Base-by-base conservation (phyloP, 2,797 vertebrate genomes). In the Melanotaenia boesemani region DNA sequence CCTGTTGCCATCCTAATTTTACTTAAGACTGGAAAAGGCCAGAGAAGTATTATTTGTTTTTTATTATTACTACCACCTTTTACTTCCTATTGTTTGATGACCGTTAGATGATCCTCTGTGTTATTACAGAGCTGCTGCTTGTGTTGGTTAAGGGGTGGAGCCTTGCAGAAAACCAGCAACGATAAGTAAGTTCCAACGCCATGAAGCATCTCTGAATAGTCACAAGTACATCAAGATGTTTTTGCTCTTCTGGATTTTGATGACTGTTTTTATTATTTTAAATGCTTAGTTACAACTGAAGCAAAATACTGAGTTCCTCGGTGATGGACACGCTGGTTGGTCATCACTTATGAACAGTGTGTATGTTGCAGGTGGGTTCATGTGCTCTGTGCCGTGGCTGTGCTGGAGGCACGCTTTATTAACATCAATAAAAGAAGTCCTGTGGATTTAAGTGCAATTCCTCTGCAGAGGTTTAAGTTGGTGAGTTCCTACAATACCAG, bases 361-460 rank as follows among this genome's bases (percentile, higher is more conserved):
- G 18, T 68, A 37, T 75, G 4, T 73, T 78, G 16, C 86, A 99
- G 98, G 89, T 99, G 98, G 98, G 98, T 99, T 15, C 98, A 99
- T 9, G 96, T 99, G 34, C 94, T 99, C 80, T 99, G 98, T 92
- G 97, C 98, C 0, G 97, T 99, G 61, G 98, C 96, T 28, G 97
- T 99, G 75, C 85, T 97, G 77, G 98, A 99, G 87, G 98, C 98
- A 1, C 97, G 97, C 67, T 99, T 99, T 85, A 96, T 99, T 80
- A 98, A 96, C 92, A 95, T 98, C 44, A 94, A 94, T 6, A 96
- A 98, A 56, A 94, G 98, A 74, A 96, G 96, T 84, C 98, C 98
- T 8, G 96, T 99, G 88, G 98, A 99, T 86, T 94, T 99, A 85
- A 98, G 98, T 89, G 97, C 96, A 87, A 99, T 99, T 54, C 98